Percentiles rank a stretch among this genome's conserved stretches.
phyloP scores from a whole-genome alignment of 23 tunicate genomes.

The Trididemnum clinides region DNA sequence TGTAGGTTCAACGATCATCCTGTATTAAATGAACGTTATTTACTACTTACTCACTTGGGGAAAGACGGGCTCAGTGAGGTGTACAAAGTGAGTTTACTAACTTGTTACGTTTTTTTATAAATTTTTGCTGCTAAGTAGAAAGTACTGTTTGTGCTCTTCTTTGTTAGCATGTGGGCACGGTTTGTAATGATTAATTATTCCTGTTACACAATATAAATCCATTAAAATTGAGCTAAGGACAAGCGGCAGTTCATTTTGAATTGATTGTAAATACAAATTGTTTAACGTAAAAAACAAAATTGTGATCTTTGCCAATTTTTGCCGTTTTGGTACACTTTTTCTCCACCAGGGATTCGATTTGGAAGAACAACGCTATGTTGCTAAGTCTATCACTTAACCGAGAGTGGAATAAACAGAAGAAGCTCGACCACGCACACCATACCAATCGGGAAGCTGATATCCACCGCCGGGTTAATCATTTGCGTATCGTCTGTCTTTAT shows the following conservation, averaged over 20 bases:
- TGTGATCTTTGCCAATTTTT: not conserved
- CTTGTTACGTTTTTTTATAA: no score
- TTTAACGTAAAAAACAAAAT: not conserved
- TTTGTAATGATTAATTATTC: no score
- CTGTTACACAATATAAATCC: no score
- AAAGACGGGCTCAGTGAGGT: conserved; percentile 98
- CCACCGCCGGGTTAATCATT: conserved; percentile 87
- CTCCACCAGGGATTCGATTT: conserved; percentile 71
- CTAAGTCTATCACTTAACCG: conserved; percentile 80
- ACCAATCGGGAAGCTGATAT: conserved; percentile 94
- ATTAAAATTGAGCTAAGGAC: no score
- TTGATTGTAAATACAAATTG: no score
- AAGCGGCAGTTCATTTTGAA: no score
- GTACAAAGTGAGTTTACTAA: conserved; percentile 60
- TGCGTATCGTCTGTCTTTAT: conserved; percentile 81
- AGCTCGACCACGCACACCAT: conserved; percentile 83
- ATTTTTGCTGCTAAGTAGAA: no score
- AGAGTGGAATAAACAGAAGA: conserved; percentile 94
- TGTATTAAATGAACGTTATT: conserved; percentile 70
- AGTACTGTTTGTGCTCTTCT: no score
- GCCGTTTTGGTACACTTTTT: not conserved
- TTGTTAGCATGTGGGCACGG: no score
- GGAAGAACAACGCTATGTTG: conserved; percentile 80
- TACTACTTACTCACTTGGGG: conserved; percentile 73
- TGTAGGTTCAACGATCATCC: conserved; percentile 91